A percentile compares a stretch with the other conserved stretches of the same genome.
phyloP scores from a whole-genome alignment of 2,797 vertebrate species.

The Hoplostethus atlanticus region DNA sequence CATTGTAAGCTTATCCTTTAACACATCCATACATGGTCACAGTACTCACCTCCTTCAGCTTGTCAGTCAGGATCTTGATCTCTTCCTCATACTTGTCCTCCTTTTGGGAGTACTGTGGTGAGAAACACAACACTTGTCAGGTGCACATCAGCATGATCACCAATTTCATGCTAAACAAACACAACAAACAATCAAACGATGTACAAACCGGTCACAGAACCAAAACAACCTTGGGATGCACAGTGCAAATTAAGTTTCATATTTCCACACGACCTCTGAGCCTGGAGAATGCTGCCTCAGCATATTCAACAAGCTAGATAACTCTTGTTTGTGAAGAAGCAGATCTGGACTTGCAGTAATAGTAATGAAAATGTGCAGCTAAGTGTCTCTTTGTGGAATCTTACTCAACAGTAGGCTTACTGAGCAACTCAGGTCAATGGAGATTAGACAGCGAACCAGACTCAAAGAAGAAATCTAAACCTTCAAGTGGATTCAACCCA shows the following conservation, averaged over 20 bases:
- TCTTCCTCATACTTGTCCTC: conserved; percentile 99
- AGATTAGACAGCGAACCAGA: background rate
- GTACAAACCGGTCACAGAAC: background rate
- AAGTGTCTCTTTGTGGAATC: background rate
- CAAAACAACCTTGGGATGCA: too few species aligned
- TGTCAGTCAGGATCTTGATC: conserved; percentile 97
- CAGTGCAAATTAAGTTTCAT: background rate
- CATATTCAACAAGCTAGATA: too few species aligned
- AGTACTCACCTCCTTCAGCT: conserved; percentile 93
- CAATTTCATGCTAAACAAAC: background rate
- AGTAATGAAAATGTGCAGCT: too few species aligned
- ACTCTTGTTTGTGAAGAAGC: too few species aligned
- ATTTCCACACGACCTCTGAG: too few species aligned
- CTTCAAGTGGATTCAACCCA: too few species aligned
- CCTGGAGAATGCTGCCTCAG: too few species aligned
- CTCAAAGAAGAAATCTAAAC: too few species aligned
- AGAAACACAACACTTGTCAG: conserved; percentile 25
- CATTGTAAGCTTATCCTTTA: too few species aligned
- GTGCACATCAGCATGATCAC: background rate
- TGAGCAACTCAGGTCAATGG: background rate
- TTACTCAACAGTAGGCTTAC: background rate
- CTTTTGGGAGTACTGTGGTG: conserved; percentile 94
- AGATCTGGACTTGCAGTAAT: too few species aligned
- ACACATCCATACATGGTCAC: too few species aligned
- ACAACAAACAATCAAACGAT: background rate